phyloP scores from a whole-genome alignment of 2,888 invertebrate species.

The Sminthurides aquaticus region DNA sequence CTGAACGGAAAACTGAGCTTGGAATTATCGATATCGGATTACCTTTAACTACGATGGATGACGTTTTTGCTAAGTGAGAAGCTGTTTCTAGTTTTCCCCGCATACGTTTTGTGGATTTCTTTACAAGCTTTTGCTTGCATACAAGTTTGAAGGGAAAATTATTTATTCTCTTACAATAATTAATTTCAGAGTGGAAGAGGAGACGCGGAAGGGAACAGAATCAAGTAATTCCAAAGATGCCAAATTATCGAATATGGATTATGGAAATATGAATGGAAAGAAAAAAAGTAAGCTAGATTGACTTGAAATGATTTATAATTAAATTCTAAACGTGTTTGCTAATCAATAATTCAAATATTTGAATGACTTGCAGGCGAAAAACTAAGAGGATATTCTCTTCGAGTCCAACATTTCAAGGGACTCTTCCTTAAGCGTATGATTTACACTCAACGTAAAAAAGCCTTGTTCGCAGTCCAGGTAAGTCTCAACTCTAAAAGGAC shows the following conservation, averaged over 20 bases:
- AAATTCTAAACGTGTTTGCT: too few species aligned
- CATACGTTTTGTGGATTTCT: too few species aligned
- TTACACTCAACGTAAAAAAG: conserved; percentile 42
- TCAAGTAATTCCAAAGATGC: conserved; percentile 13
- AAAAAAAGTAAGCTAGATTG: not conserved
- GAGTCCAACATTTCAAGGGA: conserved; percentile 45
- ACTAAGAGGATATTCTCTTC: conserved; percentile 34
- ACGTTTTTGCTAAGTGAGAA: conserved; percentile 74
- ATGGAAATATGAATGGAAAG: not conserved
- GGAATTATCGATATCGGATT: conserved; percentile 72
- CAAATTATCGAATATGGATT: conserved; percentile 44
- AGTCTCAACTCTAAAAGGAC: too few species aligned
- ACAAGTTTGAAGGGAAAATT: too few species aligned
- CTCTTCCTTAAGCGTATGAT: conserved; percentile 46
- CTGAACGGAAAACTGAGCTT: conserved; percentile 54
- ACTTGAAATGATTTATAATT: too few species aligned
- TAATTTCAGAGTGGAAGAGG: conserved; percentile 5
- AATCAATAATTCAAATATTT: too few species aligned
- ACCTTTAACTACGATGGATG: conserved; percentile 77
- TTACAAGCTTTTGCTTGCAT: too few species aligned
- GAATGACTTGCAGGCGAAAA: not conserved
- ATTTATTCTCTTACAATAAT: too few species aligned
- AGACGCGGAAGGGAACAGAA: not conserved
- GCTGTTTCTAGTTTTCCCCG: not conserved
- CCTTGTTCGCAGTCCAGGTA: conserved; percentile 12